Conservation (phyloP, 2,888 invertebrate species). For the Troides oblongomaculatus region DNA sequence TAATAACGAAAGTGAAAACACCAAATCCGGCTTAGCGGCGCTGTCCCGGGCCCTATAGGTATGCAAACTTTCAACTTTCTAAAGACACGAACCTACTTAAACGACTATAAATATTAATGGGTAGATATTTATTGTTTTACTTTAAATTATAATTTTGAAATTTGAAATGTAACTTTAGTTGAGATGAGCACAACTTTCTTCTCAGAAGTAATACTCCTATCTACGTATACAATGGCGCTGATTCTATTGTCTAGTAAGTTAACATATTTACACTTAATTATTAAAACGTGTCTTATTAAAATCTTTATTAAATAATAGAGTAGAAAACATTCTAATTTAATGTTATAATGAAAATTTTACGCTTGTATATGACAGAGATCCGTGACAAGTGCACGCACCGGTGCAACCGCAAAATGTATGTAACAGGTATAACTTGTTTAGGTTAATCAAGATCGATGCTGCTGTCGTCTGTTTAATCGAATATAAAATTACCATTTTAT, state of each 20-base stretch:
- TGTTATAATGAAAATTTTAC: background rate
- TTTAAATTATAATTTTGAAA: background rate
- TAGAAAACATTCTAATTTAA: background rate
- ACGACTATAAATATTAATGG: conserved; percentile 16
- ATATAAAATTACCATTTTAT: conserved; percentile 14
- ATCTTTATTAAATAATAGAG: background rate
- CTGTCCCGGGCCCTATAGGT: conserved; percentile 22
- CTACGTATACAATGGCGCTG: no score
- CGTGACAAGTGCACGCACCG: background rate
- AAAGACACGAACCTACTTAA: conserved; percentile 18
- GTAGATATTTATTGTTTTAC: conserved; percentile 5
- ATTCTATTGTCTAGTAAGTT: background rate
- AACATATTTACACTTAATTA: background rate
- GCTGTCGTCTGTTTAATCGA: conserved; percentile 9
- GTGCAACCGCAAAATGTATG: conserved; percentile 15
- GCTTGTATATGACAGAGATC: background rate
- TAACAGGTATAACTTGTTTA: conserved; percentile 16
- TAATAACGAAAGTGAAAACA: conserved; percentile 23
- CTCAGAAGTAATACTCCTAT: no score
- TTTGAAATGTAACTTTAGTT: background rate
- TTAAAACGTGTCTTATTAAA: background rate
- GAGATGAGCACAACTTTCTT: background rate
- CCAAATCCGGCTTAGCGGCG: conserved; percentile 18
- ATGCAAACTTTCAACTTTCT: conserved; percentile 30
- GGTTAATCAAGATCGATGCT: conserved; percentile 20